Base-by-base conservation (phyloP, 2,113 vertebrate species). In the Polypterus senegalus region DNA sequence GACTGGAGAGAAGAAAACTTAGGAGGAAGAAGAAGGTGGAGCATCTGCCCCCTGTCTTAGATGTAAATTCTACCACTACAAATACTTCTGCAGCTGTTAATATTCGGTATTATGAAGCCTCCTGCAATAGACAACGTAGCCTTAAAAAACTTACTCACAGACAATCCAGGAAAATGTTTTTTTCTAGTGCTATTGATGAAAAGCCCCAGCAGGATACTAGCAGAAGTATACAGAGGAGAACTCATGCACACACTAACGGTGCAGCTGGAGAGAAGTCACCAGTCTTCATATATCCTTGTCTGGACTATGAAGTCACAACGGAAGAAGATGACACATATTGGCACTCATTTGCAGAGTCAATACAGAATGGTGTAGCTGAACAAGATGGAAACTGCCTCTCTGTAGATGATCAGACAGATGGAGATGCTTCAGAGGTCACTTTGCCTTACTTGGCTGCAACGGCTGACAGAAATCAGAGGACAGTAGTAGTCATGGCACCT, bases 401-500 rank as follows among this genome's bases (percentile, higher is more conserved):
- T 27, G 27, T 27, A 27, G 27, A 27, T 27, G 27, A 27, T 27
- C 27, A 27, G 27, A 27, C 27, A 27, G 27, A 27, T 27, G 27
- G 27, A 27, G 27, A 27, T 27, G 27, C 27, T 27, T 27, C 27
- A 9, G 49, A 5, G n/a, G 56, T 7, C 56, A 7, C 9, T 3
- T 70, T 76, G 1, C 73, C 79, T 54, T 53, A 71, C 62, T 81
- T 80, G 11, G 78, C 79, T 4, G 77, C 79, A 67, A 71, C 77
- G 60, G 76, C 81, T 10, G 68, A 66, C 45, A 63, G 47, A 6
- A 63, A 70, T 46, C 83, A 83, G 59, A 76, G 74, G 1, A 79
- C 81, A 3, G 77, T 88, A 2, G 69, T 88, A 3, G 68, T 86
- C 64, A 75, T 88, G 81, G 77, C 82, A 64, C 78, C 76, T 62